Evolutionary conservation across 2,888 invertebrate genomes (phyloP).

Genomic region (Tubulanus polymorphus): DNA sequence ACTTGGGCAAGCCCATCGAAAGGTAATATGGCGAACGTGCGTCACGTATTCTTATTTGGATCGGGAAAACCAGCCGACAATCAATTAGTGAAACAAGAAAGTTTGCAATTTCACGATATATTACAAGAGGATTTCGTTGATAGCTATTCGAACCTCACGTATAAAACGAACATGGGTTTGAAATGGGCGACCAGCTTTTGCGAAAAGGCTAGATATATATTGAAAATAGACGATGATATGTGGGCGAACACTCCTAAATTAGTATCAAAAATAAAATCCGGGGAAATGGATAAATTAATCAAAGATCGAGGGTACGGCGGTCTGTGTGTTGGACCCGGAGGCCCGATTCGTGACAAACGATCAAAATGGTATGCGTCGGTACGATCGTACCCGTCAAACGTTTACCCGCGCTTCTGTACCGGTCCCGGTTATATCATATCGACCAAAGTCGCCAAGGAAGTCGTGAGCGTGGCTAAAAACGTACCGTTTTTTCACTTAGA

Average conservation of each 20-base stretch:
- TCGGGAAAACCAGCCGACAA: conserved; percentile 2
- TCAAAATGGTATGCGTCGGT: conserved; percentile 36
- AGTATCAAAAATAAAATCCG: no score
- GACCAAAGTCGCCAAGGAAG: conserved; percentile 24
- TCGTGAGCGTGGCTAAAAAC: conserved; percentile 22
- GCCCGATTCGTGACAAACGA: conserved; percentile 24
- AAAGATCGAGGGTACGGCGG: conserved; percentile 24
- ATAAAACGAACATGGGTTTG: conserved; percentile 21
- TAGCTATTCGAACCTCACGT: conserved; percentile 19
- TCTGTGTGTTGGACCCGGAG: conserved; percentile 13
- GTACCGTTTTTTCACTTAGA: conserved; percentile 38
- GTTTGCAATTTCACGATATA: conserved; percentile 15
- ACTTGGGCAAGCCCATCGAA: conserved; percentile 19
- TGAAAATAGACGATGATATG: conserved; percentile 37
- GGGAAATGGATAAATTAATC: neutral
- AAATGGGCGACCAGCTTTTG: conserved; percentile 20
- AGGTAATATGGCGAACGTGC: conserved; percentile 16
- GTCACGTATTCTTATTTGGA: conserved; percentile 24
- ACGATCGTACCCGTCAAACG: conserved; percentile 26
- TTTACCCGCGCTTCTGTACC: conserved; percentile 38
- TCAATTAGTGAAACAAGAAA: conserved; percentile 12
- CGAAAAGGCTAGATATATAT: conserved; percentile 17
- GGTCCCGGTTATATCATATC: conserved; percentile 36
- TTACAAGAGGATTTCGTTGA: conserved; percentile 20
- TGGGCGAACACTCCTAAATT: conserved; percentile 24